Conservation (phyloP, 53 echinoderm and acorn worm species). For the Glandiceps talaboti region DNA sequence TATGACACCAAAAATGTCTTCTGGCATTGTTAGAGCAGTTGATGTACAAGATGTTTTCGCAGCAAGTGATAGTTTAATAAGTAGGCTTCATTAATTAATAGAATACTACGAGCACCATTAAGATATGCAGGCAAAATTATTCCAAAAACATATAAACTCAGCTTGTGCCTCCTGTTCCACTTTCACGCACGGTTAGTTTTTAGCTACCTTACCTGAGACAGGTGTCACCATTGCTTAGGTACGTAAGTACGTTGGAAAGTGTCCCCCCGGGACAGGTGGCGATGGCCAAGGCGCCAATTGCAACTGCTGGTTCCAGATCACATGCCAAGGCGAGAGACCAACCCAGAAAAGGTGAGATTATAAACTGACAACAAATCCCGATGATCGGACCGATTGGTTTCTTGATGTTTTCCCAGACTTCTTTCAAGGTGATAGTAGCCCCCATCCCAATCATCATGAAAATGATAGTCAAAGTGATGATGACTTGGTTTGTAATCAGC, state of each 20-base stretch:
- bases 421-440: background rate
- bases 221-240: background rate
- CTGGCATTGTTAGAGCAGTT: no score
- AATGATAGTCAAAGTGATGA: background rate
- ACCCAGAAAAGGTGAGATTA: slow-evolving; percentile 20
- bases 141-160: no score
- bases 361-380: slow-evolving; percentile 24
- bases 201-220: background rate
- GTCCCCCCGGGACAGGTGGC: background rate
- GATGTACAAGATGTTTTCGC: no score
- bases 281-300: background rate
- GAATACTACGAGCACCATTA: no score
- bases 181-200: no score
- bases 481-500: background rate
- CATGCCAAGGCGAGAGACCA: slow-evolving; percentile 11
- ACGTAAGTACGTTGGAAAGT: background rate
- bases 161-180: no score
- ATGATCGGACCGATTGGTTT: slow-evolving; percentile 20
- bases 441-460: background rate
- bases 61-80: no score
- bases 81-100: no score
- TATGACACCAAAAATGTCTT: no score
- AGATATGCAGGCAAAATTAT: no score
- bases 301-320: background rate
- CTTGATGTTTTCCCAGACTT: background rate